phyloP scores from a whole-genome alignment of 2,888 invertebrate genomes.

The Dorcus hopei region DNA sequence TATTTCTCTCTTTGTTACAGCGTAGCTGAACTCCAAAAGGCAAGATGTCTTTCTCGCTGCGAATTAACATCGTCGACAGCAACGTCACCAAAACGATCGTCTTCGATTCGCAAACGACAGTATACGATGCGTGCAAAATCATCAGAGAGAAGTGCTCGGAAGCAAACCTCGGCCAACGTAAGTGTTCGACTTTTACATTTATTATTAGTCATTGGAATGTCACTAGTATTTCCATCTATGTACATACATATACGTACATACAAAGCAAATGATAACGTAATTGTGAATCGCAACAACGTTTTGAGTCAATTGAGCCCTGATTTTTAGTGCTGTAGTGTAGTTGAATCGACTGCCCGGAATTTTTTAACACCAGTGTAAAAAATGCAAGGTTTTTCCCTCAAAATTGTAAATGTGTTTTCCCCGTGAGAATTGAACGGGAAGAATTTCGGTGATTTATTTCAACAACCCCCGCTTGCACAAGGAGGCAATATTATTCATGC shows the following conservation, averaged over 20 bases:
- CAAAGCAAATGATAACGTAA: no score
- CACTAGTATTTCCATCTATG: no score
- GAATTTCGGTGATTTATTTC: no score
- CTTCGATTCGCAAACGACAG: slow-evolving; percentile 92
- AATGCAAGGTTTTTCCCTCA: no score
- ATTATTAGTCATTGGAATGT: neutral
- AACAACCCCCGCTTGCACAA: no score
- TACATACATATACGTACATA: no score
- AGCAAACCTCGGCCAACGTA: slow-evolving; percentile 85
- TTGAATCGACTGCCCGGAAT: no score
- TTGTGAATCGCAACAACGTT: neutral
- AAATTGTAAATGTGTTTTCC: no score
- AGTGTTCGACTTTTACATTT: slow-evolving; percentile 44
- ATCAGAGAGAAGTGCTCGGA: slow-evolving; percentile 94
- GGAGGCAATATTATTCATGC: neutral
- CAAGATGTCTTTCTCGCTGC: slow-evolving; percentile 64
- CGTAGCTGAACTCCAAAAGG: slow-evolving; percentile 52
- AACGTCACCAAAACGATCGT: slow-evolving; percentile 97
- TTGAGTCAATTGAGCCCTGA: neutral
- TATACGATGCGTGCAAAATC: slow-evolving; percentile 93
- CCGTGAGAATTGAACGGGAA: no score
- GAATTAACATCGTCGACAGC: slow-evolving; percentile 78
- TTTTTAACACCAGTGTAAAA: no score
- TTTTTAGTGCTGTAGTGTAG: no score
- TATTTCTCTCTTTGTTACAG: slow-evolving; percentile 18